Evolutionary conservation across 1,140 invertebrate species (phyloP).

Genomic region (Nephila pilipes): DNA sequence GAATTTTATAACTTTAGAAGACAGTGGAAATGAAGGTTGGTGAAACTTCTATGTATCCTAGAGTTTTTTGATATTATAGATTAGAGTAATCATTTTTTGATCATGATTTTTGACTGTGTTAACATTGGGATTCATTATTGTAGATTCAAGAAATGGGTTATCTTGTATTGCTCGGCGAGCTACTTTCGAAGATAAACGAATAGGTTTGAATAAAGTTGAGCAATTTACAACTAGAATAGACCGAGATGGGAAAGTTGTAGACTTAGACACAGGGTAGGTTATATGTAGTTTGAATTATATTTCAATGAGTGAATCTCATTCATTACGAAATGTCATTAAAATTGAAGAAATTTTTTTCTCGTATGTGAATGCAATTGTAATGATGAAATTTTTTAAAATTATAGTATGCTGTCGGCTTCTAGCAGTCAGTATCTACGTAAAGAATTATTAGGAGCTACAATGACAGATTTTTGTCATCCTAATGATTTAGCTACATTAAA

Average conservation of each 20-base stretch:
- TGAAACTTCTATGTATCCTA: neutral
- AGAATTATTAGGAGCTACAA: constrained; percentile 85
- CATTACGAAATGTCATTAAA: no score
- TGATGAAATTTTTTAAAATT: neutral
- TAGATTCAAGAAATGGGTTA: constrained; percentile 83
- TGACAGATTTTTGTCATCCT: constrained; percentile 88
- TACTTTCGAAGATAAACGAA: constrained; percentile 89
- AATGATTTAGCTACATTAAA: constrained; percentile 87
- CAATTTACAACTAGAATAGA: constrained; percentile 96
- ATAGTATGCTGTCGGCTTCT: constrained; percentile 84
- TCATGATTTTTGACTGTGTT: neutral
- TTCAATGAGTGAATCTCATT: no score
- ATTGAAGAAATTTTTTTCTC: no score
- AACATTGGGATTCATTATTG: neutral
- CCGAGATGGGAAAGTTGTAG: constrained; percentile 90
- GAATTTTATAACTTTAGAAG: constrained; percentile 79
- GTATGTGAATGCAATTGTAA: neutral
- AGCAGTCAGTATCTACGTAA: constrained; percentile 86
- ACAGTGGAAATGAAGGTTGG: constrained; percentile 18
- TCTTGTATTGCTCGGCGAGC: constrained; percentile 92
- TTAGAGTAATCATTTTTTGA: no score
- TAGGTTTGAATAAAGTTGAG: constrained; percentile 84
- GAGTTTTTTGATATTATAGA: neutral
- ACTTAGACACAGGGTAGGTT: constrained; percentile 85
- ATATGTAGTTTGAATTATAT: no score